Conservation (phyloP, 2,888 invertebrate species). For the Balanococcus diminutus region DNA sequence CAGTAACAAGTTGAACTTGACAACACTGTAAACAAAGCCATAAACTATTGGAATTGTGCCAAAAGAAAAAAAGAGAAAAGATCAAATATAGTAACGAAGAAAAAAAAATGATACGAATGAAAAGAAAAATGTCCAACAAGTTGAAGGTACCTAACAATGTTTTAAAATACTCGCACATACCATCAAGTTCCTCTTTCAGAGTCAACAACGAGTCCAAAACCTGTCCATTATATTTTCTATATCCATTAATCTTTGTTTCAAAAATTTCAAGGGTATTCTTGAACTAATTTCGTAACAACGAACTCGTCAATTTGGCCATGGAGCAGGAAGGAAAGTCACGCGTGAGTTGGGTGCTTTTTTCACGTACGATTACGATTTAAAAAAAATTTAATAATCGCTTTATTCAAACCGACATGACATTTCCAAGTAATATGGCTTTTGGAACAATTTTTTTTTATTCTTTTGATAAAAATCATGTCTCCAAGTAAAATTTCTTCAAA, state of each 20-base stretch:
- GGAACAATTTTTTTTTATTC: too few species aligned
- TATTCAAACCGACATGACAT: too few species aligned
- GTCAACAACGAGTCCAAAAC: background rate
- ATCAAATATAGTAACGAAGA: background rate
- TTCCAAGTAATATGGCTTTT: too few species aligned
- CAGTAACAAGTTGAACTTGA: background rate
- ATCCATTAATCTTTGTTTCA: background rate
- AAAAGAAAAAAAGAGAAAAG: background rate
- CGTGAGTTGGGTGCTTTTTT: too few species aligned
- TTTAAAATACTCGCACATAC: background rate
- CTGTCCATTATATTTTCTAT: background rate
- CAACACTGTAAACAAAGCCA: background rate
- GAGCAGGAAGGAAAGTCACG: too few species aligned
- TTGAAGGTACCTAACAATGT: background rate
- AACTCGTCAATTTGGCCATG: too few species aligned
- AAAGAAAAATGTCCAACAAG: background rate
- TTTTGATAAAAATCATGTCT: too few species aligned
- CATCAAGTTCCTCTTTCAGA: background rate
- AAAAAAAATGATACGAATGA: background rate
- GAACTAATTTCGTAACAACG: background rate
- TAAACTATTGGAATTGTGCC: background rate
- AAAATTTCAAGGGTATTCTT: background rate
- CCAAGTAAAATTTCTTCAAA: too few species aligned
- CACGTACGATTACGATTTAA: too few species aligned
- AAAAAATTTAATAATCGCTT: too few species aligned